A percentile compares a stretch with the other conserved stretches of the same genome.
These are phyloP conservation scores for Ochlodes sylvanus DNA, from an alignment of 2,888 invertebrate species.

Conservation along the genomic window DNA sequence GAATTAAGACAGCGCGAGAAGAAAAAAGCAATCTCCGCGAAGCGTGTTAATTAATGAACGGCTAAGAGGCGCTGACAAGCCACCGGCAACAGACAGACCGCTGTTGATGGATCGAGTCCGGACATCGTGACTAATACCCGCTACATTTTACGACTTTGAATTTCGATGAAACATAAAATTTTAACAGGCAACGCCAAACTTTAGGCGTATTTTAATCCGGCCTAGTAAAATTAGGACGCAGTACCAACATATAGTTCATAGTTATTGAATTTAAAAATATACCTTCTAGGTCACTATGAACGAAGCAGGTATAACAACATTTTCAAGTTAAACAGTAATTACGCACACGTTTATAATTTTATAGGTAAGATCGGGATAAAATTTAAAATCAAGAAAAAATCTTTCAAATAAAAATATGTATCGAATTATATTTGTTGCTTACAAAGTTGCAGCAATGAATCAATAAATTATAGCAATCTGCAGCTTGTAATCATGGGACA, in stretches of 20 bases:
- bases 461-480: constrained; percentile 38
- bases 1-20: constrained; percentile 15
- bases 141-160: constrained; percentile 60
- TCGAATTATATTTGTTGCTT: constrained; percentile 32
- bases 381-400: not conserved
- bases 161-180: constrained; percentile 67
- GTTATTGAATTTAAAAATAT: constrained; percentile 14
- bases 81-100: constrained; percentile 48
- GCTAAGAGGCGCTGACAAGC: constrained; percentile 63
- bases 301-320: not conserved
- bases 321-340: constrained; percentile 6
- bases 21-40: constrained; percentile 23
- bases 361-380: not conserved
- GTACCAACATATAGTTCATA: constrained; percentile 13
- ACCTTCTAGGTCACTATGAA: constrained; percentile 4
- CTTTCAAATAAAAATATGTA: not conserved
- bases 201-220: constrained; percentile 44
- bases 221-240: constrained; percentile 46
- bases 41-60: constrained; percentile 66
- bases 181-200: constrained; percentile 56
- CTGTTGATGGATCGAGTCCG: constrained; percentile 66
- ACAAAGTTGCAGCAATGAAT: constrained; percentile 42
- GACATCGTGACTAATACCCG: constrained; percentile 61
- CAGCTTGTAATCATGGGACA: constrained; percentile 38
- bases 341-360: not conserved